Evolutionary conservation across 2,113 vertebrate species (phyloP).

Genomic region (Oreochromis niloticus): DNA sequence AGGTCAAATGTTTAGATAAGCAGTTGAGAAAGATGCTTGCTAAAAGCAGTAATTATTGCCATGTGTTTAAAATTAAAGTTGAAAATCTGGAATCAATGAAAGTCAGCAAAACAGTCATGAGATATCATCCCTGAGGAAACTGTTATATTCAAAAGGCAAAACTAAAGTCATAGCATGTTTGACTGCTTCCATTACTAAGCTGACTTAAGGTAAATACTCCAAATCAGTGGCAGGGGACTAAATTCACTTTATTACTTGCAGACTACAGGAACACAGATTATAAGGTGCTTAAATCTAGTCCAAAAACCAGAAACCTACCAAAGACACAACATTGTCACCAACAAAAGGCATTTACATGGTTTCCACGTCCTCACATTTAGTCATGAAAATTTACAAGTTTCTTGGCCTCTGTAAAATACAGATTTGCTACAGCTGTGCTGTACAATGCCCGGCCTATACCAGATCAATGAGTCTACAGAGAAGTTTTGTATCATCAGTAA

Average conservation of each 20-base stretch:
- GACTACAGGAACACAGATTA: neutral
- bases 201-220: neutral
- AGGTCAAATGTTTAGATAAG: slow-evolving; percentile 1
- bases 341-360: neutral
- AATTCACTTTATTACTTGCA: neutral
- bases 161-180: slow-evolving; percentile 1
- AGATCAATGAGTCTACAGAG: neutral
- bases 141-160: slow-evolving; percentile 5
- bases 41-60: neutral
- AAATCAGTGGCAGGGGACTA: neutral
- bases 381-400: neutral
- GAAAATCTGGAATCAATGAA: slow-evolving; percentile 53
- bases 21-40: neutral
- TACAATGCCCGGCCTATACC: neutral
- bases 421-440: neutral
- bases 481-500: neutral
- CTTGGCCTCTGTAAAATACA: neutral
- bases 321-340: neutral
- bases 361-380: neutral
- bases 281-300: neutral
- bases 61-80: slow-evolving; percentile 2
- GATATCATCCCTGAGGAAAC: slow-evolving; percentile 13
- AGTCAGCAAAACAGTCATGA: slow-evolving; percentile 7
- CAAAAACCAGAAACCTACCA: neutral
- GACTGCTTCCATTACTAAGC: slow-evolving; percentile 4